Evolutionary conservation across 1,140 invertebrate species (phyloP).

Genomic region (Leptinotarsa lineolata): DNA sequence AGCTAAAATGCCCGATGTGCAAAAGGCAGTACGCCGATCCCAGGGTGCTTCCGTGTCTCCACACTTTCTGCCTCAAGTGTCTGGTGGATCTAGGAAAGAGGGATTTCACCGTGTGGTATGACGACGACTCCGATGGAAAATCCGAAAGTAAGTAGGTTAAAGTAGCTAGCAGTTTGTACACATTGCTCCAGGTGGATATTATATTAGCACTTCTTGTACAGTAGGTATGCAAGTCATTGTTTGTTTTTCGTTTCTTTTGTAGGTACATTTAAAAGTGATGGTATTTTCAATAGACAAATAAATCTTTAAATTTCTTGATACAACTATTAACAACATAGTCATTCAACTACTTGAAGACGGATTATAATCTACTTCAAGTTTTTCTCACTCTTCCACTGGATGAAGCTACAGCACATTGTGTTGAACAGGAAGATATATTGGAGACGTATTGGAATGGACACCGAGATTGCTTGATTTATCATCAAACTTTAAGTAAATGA

Average conservation of each 20-base stretch:
- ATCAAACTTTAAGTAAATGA: no score
- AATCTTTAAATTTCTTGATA: no score
- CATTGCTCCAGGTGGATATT: no score
- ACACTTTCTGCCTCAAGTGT: slow-evolving; percentile 64
- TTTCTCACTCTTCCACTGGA: no score
- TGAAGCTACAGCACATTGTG: no score
- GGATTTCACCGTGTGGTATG: slow-evolving; percentile 48
- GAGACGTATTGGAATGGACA: no score
- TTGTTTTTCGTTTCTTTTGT: not conserved
- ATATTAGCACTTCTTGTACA: not conserved
- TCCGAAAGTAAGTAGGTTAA: not conserved
- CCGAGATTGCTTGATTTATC: no score
- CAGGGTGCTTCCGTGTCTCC: slow-evolving; percentile 62
- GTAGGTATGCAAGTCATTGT: not conserved
- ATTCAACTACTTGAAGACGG: no score
- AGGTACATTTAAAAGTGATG: not conserved
- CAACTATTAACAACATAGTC: no score
- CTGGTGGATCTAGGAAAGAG: slow-evolving; percentile 55
- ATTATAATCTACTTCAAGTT: no score
- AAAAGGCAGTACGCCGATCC: slow-evolving; percentile 60
- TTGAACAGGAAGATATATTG: no score
- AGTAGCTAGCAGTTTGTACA: not conserved
- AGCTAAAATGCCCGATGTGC: slow-evolving; percentile 60
- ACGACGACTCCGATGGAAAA: slow-evolving; percentile 55
- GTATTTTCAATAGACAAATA: no score